phyloP scores from a whole-genome alignment of 2,888 invertebrate species.

The Phasia obesa region DNA sequence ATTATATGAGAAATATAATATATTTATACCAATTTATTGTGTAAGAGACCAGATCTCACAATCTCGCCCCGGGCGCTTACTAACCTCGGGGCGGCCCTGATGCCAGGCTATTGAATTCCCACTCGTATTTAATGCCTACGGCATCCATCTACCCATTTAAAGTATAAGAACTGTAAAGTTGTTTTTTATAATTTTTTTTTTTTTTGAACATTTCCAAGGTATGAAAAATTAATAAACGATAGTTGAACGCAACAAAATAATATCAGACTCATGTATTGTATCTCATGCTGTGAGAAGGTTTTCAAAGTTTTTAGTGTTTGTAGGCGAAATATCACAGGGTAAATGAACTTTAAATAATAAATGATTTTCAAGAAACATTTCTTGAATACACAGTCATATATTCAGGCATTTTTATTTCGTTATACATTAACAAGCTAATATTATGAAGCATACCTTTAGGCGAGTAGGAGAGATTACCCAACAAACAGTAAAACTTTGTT shows the following conservation, averaged over 20 bases:
- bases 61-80: too few relatives aligned
- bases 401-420: constrained; percentile 20
- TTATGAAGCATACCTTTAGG: constrained; percentile 19
- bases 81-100: too few relatives aligned
- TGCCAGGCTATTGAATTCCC: too few relatives aligned
- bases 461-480: not conserved
- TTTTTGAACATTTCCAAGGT: not conserved
- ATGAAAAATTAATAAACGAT: constrained; percentile 23
- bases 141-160: constrained; percentile 18
- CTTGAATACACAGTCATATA: constrained; percentile 42
- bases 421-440: not conserved
- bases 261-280: constrained; percentile 1
- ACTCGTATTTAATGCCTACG: too few relatives aligned
- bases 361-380: constrained; percentile 57
- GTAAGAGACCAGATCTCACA: too few relatives aligned
- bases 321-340: constrained; percentile 33
- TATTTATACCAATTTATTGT: too few relatives aligned
- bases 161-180: not conserved
- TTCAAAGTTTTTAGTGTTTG: constrained; percentile 12
- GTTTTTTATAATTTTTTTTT: not conserved
- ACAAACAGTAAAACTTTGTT: not conserved
- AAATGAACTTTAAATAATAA: constrained; percentile 66
- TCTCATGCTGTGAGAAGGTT: not conserved
- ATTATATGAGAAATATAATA: too few relatives aligned
- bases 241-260: constrained; percentile 18